Percentiles rank a stretch among this genome's conserved stretches.
Evolutionary conservation across 2,797 vertebrate species (phyloP).

Genomic region (Bradypus variegatus): DNA sequence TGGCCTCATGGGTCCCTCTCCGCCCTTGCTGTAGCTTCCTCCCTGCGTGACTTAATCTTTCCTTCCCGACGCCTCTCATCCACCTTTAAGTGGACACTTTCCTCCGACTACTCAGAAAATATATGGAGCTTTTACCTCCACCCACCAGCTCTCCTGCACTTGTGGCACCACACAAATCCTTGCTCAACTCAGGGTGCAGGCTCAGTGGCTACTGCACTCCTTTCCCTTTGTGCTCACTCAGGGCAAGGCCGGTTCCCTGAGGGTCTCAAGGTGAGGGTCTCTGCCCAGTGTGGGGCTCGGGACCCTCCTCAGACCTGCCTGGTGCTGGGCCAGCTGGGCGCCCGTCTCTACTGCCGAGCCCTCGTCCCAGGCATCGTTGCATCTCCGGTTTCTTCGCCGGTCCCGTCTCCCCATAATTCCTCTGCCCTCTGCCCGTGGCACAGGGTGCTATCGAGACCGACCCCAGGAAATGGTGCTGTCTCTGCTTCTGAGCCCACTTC

Average conservation of each 20-base stretch:
- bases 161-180: background rate
- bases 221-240: accelerated
- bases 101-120: background rate
- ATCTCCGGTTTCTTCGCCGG: background rate
- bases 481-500: background rate
- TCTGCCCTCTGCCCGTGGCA: background rate
- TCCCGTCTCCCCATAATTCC: accelerated
- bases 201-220: accelerated
- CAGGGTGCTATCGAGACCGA: accelerated
- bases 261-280: background rate
- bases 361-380: accelerated
- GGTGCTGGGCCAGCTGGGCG: accelerated
- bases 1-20: accelerated
- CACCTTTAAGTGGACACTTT: background rate
- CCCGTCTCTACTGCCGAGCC: accelerated
- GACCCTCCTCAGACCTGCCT: too few species aligned
- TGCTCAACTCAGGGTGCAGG: accelerated
- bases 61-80: too few species aligned
- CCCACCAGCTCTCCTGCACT: background rate
- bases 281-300: accelerated
- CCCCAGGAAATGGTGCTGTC: accelerated
- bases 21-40: accelerated
- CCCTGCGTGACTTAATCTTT: accelerated
- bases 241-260: accelerated
- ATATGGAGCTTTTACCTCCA: accelerated